These are phyloP conservation scores for Enoplosus armatus DNA, from an alignment of 2,797 vertebrate genomes.

Conservation along the genomic window DNA sequence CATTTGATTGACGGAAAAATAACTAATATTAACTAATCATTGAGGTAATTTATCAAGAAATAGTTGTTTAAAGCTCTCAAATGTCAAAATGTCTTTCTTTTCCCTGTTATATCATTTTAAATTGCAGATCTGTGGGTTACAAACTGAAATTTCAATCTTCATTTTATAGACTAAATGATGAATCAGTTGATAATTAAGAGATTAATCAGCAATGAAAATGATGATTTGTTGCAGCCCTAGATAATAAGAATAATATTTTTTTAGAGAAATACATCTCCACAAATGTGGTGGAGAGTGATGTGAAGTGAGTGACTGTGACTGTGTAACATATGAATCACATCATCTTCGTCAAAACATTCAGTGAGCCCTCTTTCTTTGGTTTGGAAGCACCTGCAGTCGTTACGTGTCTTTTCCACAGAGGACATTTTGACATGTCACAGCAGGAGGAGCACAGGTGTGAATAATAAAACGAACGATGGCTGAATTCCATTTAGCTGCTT, in stretches of 20 bases:
- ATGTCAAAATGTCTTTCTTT: not conserved
- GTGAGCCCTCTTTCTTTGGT: not conserved
- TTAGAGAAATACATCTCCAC: too few species aligned
- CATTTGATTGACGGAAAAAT: not conserved
- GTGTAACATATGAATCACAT: not conserved
- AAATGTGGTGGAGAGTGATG: too few species aligned
- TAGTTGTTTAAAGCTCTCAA: not conserved
- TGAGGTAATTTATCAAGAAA: not conserved
- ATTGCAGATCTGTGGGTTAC: not conserved
- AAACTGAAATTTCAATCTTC: not conserved
- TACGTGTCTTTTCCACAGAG: not conserved
- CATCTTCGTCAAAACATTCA: not conserved
- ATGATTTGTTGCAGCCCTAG: not conserved
- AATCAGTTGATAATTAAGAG: not conserved
- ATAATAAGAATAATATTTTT: not conserved
- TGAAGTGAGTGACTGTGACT: too few species aligned
- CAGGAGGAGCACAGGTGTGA: not conserved
- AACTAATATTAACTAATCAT: not conserved
- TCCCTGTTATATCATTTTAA: not conserved
- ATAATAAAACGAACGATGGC: not conserved
- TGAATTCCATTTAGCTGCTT: not conserved
- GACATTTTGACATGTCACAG: not conserved
- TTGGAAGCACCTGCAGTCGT: not conserved
- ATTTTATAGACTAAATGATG: not conserved
- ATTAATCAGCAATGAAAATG: too few species aligned